Percentiles rank a stretch among this genome's conserved stretches.
Evolutionary conservation across 2,797 vertebrate genomes (phyloP).

Genomic region (Petrocephalus schoutedeni): DNA sequence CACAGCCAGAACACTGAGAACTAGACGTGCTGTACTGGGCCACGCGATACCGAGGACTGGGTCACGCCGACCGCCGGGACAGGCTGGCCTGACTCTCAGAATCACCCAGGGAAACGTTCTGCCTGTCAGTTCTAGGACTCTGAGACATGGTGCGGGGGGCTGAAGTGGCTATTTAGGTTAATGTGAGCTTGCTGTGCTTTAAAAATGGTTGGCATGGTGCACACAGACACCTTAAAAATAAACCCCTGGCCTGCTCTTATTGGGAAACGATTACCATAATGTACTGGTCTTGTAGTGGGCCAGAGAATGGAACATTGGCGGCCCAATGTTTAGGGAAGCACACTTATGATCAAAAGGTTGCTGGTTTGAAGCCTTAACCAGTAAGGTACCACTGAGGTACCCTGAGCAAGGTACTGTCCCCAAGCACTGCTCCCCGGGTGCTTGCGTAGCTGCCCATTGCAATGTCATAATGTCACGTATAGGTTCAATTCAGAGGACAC

Average conservation of each 20-base stretch:
- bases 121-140: not conserved
- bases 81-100: not conserved
- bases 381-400: no score
- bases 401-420: no score
- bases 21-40: constrained; percentile 13
- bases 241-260: not conserved
- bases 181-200: not conserved
- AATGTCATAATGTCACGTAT: no score
- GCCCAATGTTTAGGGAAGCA: no score
- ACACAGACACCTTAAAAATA: not conserved
- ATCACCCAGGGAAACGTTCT: not conserved
- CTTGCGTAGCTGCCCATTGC: no score
- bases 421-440: no score
- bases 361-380: no score
- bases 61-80: not conserved
- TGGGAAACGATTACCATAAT: not conserved
- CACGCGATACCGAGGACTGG: not conserved
- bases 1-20: not conserved
- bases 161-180: not conserved
- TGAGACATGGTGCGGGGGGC: not conserved
- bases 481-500: no score
- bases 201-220: not conserved
- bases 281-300: not conserved
- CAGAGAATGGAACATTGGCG: not conserved
- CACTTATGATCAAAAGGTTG: no score